phyloP scores from a whole-genome alignment of 2,888 invertebrate genomes.

The Eupelmus urozonus region DNA sequence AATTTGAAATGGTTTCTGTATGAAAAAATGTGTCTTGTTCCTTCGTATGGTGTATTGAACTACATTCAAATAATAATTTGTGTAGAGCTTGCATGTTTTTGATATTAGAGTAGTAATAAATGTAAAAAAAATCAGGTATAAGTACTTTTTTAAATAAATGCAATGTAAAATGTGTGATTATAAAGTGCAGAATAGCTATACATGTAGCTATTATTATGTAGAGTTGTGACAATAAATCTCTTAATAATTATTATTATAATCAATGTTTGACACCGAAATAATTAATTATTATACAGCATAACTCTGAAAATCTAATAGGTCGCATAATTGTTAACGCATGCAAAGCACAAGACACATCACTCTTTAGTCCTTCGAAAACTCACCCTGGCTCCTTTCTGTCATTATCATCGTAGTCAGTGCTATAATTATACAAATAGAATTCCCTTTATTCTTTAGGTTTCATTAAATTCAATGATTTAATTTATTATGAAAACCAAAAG shows the following conservation, averaged over 20 bases:
- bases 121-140: too few relatives aligned
- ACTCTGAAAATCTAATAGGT: background rate
- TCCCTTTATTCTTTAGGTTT: background rate
- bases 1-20: conserved; percentile 23
- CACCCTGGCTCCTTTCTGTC: conserved; percentile 79
- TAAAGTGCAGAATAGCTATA: background rate
- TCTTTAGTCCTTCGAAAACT: conserved; percentile 68
- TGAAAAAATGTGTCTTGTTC: conserved; percentile 46
- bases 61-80: background rate
- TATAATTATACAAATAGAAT: conserved; percentile 71
- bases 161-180: background rate
- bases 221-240: background rate
- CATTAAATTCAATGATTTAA: background rate
- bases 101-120: too few relatives aligned
- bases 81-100: too few relatives aligned
- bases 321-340: conserved; percentile 46
- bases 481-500: background rate
- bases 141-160: too few relatives aligned
- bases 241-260: background rate
- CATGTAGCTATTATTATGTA: background rate
- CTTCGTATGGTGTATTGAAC: conserved; percentile 31
- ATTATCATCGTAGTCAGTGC: conserved; percentile 79
- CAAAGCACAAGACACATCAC: conserved; percentile 55
- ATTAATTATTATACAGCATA: background rate
- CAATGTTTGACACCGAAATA: background rate